Conservation (phyloP, 2,797 vertebrate species). For the Melopsittacus undulatus region DNA sequence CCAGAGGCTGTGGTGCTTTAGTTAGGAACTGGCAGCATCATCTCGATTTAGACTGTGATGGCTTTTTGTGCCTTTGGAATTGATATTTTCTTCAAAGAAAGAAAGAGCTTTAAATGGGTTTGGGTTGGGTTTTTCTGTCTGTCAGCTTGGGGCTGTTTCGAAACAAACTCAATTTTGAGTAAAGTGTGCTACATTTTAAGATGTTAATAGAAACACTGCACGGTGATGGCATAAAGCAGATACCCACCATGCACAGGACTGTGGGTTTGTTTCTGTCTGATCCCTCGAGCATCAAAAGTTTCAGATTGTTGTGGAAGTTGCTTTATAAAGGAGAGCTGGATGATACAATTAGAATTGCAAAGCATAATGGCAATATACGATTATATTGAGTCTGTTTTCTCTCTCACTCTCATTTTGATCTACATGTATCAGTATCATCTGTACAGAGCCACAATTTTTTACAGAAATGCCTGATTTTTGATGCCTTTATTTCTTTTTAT, state of each 20-base stretch:
- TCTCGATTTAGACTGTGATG: background rate
- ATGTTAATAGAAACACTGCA: background rate
- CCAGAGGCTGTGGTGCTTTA: background rate
- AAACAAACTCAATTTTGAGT: background rate
- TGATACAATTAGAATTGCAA: background rate
- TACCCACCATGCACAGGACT: background rate
- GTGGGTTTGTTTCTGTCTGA: background rate
- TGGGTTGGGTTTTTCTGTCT: background rate
- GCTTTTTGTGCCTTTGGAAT: slow-evolving; percentile 12
- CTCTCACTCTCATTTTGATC: background rate
- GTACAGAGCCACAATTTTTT: background rate
- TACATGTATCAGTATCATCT: background rate
- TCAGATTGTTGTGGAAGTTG: background rate
- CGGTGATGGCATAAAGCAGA: background rate
- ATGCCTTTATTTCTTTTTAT: background rate
- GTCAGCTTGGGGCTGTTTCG: background rate
- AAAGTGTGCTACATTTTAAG: background rate
- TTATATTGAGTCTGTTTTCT: background rate
- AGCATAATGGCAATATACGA: background rate
- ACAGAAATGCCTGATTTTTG: background rate
- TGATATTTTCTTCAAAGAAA: background rate
- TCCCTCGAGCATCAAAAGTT: background rate
- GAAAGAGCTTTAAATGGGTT: background rate
- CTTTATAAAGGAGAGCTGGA: background rate
- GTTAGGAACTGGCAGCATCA: background rate